Evolutionary conservation across 2,888 invertebrate species (phyloP).

Genomic region (Dynastes grantii): DNA sequence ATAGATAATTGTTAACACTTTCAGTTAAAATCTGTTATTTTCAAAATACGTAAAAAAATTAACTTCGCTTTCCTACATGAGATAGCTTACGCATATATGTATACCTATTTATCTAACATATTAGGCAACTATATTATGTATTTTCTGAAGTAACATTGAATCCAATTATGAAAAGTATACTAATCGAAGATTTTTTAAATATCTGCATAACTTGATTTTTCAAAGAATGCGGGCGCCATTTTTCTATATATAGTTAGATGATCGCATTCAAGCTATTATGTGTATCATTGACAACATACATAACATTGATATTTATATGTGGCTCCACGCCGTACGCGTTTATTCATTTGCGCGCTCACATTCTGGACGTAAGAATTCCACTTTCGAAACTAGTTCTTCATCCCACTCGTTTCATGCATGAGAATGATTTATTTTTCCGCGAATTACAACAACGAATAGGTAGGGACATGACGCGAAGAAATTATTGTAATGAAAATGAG

Average conservation of each 20-base stretch:
- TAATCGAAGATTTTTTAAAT: not conserved
- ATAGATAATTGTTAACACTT: too few species aligned
- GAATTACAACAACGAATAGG: not conserved
- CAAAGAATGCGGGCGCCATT: not conserved
- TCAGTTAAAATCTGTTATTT: too few species aligned
- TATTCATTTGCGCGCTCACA: constrained; percentile 9
- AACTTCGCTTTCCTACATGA: too few species aligned
- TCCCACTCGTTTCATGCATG: constrained; percentile 26
- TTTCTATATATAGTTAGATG: constrained; percentile 20
- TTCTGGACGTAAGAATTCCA: constrained; percentile 21
- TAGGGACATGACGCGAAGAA: not conserved
- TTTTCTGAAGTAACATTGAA: not conserved
- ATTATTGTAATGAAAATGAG: too few species aligned
- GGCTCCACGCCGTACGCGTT: not conserved
- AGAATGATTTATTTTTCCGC: constrained; percentile 18
- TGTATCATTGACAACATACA: constrained; percentile 3
- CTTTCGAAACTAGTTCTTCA: constrained; percentile 38
- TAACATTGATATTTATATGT: constrained; percentile 4
- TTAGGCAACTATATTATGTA: not conserved
- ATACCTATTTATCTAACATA: too few species aligned
- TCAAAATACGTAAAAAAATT: too few species aligned
- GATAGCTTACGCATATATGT: too few species aligned
- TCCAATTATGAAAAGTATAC: not conserved
- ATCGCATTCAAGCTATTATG: constrained; percentile 16
- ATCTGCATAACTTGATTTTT: constrained; percentile 11